Base-by-base conservation (phyloP, 2,797 vertebrate species). In the Ctenopoma multispine region DNA sequence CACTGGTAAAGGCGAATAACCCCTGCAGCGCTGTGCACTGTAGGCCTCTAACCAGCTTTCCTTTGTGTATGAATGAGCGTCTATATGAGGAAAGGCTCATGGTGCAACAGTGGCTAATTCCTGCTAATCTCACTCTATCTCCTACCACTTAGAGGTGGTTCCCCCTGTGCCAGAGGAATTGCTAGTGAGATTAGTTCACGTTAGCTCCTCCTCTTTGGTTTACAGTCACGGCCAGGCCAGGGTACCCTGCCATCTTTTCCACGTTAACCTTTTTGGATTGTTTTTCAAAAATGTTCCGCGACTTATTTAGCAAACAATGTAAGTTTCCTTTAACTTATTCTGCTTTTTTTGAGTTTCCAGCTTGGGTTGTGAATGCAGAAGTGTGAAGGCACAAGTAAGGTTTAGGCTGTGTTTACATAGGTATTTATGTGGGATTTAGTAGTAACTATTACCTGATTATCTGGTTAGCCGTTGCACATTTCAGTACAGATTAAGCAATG, bases 71-170 rank as follows among this genome's bases (percentile, higher is more conserved):
- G 92, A 94, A 92, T 93, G 90, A 79, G 63, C 24, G 24, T 91
- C 92, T 95, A 95, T 93, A 93, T 89, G 84, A 43, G 90, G 93
- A 94, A 94, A 91, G 91, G 91, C 90, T 94, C 88, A 93, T 78
- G 77, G 79, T 72, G 87, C 89, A 91, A 79, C 85, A 58, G 68
- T 46, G 56, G 77, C 90, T 94, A 94, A 95, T 92, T 92, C 94
- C 89, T 58, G 41, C 46, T 94, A 95, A 94, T 94, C 94, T 89
- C 70, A 24, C 38, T 62, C 75, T 89, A 80, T 86, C 87, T 90
- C 75, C 86, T 59, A 84, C 84, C 85, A 84, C 86, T 89, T 87
- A 90, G 81, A 75, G 62, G 67, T 83, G 81, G 80, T 79, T 88
- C 89, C 89, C 55, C 54, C 47, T 17, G 34, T 57, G 77, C 84